phyloP scores from a whole-genome alignment of 1,140 invertebrate species.

The Vollenhovia emeryi region DNA sequence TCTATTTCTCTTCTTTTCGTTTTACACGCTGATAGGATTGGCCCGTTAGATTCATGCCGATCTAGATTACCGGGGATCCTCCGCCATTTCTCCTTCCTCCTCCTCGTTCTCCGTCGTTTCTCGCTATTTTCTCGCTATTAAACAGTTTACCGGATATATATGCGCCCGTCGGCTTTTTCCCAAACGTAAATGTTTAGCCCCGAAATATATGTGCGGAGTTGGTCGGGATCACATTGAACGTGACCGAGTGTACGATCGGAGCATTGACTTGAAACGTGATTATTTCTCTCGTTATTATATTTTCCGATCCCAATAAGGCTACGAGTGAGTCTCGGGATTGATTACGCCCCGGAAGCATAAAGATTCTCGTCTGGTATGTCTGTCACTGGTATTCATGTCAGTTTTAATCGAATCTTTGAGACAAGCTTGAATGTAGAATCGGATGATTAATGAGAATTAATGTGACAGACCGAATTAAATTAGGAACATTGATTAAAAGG shows the following conservation, averaged over 20 bases:
- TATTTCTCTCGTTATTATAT: constrained; percentile 43
- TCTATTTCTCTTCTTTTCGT: constrained; percentile 38
- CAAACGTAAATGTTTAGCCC: background rate
- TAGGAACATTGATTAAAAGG: constrained; percentile 56
- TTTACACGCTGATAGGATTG: constrained; percentile 43
- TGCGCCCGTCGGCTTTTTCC: background rate
- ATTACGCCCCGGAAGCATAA: constrained; percentile 50
- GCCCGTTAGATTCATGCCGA: constrained; percentile 44
- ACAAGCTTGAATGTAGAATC: constrained; percentile 53
- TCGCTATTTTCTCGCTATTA: constrained; percentile 10
- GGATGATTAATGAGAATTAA: constrained; percentile 70
- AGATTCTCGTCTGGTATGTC: constrained; percentile 45
- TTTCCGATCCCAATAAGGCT: constrained; percentile 10
- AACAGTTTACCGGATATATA: background rate
- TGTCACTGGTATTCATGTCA: constrained; percentile 65
- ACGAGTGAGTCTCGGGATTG: constrained; percentile 42
- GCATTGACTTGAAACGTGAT: constrained; percentile 52
- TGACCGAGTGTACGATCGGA: constrained; percentile 8
- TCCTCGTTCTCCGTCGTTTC: background rate
- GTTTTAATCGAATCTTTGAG: constrained; percentile 66
- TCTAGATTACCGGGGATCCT: constrained; percentile 52
- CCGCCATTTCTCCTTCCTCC: background rate
- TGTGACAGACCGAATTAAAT: constrained; percentile 64
- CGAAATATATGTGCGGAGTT: background rate
- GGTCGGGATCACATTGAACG: constrained; percentile 2